phyloP scores from a whole-genome alignment of 2,113 vertebrate genomes.

The Nasalis larvatus region DNA sequence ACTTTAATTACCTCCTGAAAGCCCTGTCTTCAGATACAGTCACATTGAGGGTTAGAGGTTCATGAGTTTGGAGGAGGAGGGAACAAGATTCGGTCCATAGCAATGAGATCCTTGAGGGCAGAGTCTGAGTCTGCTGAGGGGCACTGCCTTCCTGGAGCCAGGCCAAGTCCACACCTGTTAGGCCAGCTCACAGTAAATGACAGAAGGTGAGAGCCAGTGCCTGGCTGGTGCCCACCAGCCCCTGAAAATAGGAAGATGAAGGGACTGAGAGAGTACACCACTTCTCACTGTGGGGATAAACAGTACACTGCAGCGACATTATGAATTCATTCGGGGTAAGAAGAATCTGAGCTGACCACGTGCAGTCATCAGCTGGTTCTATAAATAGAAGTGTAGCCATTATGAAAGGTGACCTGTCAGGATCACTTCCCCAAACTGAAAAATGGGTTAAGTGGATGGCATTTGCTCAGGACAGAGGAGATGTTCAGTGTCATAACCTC shows the following conservation, averaged over 20 bases:
- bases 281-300: neutral
- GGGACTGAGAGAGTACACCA: accelerated
- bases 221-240: neutral
- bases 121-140: neutral
- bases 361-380: neutral
- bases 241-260: neutral
- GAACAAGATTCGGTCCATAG: neutral
- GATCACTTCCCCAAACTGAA: neutral
- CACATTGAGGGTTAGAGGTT: neutral
- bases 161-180: neutral
- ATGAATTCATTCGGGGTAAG: neutral
- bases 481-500: neutral
- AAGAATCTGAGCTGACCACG: neutral
- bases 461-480: neutral
- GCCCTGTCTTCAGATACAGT: neutral
- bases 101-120: too few species aligned
- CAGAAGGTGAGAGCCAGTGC: neutral
- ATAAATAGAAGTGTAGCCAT: neutral
- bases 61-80: too few species aligned
- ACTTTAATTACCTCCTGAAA: neutral
- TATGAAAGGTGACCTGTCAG: neutral
- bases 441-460: neutral
- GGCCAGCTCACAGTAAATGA: too few species aligned
- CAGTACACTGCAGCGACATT: accelerated
- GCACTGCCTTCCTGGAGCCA: too few species aligned